Base-by-base conservation (phyloP, 2,113 vertebrate species). In the Chelonoidis abingdonii region DNA sequence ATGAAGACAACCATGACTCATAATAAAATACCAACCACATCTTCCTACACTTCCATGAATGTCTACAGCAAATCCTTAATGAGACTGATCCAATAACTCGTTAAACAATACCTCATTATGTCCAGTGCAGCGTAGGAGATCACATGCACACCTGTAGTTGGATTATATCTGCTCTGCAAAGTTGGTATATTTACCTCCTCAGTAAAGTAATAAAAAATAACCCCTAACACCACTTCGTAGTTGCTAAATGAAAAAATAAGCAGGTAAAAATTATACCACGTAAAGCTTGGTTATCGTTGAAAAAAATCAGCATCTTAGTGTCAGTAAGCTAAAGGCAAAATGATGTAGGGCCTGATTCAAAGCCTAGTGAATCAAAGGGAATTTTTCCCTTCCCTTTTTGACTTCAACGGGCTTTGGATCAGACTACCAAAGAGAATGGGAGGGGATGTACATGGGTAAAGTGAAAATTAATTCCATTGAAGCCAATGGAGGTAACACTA, bases 1-100 rank as follows among this genome's bases (percentile, higher is more conserved):
- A 62, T 25, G 27, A 65, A 35, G 31, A 35, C 59, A 65, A 8
- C 62, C 52, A 49, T 16, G 52, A 31, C 29, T 88, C 56, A 47
- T n/a, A 12, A 62, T 47, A 76, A 57, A 76, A 80, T 69, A n/a
- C 1, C 11, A 12, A 11, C 21, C 47, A 25, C 57, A 86, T 65
- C 35, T 25, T 83, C 38, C 38, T 65, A n/a, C 47, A 13, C 62
- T 59, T 87, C 44, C 79, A 19, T 2, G 75, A 91, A 16, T 10
- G 21, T 8, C 38, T 13, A 14, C 76, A 83, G 52, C n/a, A 87
- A 87, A 47, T 0, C 1, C 1, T 24, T 54, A 8, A 44, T 2
- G 24, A 65, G 89, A 76, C 8, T 80, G 0, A 0, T 4, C 2
- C 65, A 89, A 0, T 38, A 44, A 79, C 12, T 81, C 10, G n/a